phyloP scores from a whole-genome alignment of 2,888 invertebrate genomes.

The Lysandra coridon region DNA sequence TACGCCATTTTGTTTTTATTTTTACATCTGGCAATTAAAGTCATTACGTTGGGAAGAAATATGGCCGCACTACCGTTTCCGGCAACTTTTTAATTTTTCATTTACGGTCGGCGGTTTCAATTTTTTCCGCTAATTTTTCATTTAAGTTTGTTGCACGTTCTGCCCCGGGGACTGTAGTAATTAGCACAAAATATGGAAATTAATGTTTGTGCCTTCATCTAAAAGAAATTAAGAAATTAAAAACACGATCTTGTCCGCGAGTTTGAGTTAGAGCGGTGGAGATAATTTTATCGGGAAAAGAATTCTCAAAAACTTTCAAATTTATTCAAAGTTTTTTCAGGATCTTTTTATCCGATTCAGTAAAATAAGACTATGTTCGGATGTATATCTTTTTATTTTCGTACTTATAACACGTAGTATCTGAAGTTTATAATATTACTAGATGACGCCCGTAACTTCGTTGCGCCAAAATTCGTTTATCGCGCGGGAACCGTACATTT shows the following conservation, averaged over 20 bases:
- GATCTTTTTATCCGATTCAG: too few species aligned
- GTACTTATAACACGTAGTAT: neutral
- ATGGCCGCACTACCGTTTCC: conserved; percentile 69
- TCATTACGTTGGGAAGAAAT: conserved; percentile 59
- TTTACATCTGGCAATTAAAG: conserved; percentile 62
- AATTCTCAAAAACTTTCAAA: too few species aligned
- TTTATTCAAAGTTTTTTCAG: too few species aligned
- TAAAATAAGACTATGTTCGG: too few species aligned
- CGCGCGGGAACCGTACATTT: too few species aligned
- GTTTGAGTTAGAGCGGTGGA: neutral
- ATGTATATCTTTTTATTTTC: too few species aligned
- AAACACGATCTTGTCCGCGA: conserved; percentile 7
- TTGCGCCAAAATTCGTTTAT: too few species aligned
- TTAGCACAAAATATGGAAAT: conserved; percentile 42
- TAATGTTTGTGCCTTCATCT: conserved; percentile 19
- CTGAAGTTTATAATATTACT: too few species aligned
- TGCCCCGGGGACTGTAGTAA: conserved; percentile 54
- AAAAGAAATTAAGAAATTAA: conserved; percentile 27
- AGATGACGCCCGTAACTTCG: too few species aligned
- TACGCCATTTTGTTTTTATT: conserved; percentile 58
- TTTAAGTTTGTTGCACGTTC: conserved; percentile 65
- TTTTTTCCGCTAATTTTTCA: conserved; percentile 70
- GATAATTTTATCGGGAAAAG: neutral
- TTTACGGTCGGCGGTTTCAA: conserved; percentile 66
- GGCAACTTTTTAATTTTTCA: conserved; percentile 72